Conservation (phyloP, 2,888 invertebrate species). For the Odontomyia ornata region DNA sequence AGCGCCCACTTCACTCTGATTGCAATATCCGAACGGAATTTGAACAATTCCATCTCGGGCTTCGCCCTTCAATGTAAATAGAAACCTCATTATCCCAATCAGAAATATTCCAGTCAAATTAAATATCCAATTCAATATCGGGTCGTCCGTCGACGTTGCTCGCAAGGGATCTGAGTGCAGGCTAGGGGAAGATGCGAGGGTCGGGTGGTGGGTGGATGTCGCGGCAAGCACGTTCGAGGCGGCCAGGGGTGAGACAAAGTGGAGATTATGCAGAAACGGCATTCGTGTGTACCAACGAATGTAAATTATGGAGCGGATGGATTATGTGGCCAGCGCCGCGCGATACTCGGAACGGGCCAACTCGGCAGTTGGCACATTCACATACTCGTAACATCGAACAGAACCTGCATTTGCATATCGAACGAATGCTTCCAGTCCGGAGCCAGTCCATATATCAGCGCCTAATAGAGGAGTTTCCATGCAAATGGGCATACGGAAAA, state of each 20-base stretch:
- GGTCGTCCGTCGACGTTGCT: background rate
- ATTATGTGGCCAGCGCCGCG: background rate
- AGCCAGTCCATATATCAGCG: background rate
- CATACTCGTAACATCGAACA: background rate
- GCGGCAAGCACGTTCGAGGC: background rate
- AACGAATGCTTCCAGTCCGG: background rate
- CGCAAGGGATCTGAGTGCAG: background rate
- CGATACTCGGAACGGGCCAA: background rate
- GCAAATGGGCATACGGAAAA: background rate
- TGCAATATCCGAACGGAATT: background rate
- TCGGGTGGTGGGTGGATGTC: background rate
- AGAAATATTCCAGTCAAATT: conserved; percentile 13
- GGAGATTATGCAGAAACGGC: conserved; percentile 33
- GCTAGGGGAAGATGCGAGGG: background rate
- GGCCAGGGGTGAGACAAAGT: background rate
- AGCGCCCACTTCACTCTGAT: background rate
- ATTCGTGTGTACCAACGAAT: conserved; percentile 22
- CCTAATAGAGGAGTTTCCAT: background rate
- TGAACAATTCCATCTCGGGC: background rate
- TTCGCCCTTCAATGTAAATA: conserved; percentile 12
- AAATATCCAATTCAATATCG: conserved; percentile 31
- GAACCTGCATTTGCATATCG: conserved; percentile 10
- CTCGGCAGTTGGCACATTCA: background rate
- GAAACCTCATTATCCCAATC: conserved; percentile 4
- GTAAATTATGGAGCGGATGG: conserved; percentile 11